Base-by-base conservation (phyloP, 1,140 invertebrate species). In the Piezodorus guildinii region DNA sequence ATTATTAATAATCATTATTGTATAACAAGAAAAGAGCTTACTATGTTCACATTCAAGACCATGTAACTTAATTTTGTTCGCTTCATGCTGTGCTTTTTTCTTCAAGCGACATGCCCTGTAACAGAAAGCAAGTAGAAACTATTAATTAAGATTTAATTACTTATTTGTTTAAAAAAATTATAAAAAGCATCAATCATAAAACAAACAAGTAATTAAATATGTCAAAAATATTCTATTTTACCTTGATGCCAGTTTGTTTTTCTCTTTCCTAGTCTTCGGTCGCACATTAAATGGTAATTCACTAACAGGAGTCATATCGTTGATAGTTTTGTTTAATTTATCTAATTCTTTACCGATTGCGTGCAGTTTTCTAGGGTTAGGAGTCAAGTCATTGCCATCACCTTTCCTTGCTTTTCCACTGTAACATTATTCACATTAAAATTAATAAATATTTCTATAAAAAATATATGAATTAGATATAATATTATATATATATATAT, bases 301-400 rank as follows among this genome's bases (percentile, higher is more conserved):
- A 70, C 88, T 91, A 4, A 94, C 90, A 16, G 94, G 92, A 39
- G 92, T 92, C 88, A 97, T 94, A 69, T 94, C 91, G 72, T 94
- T 96, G 66, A 97, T 97, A 49, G 90, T 84, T 71, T 85, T 83
- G 62, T 89, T 73, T n/a, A 97, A 79, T 75, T 93, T 92, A 70
- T 94, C 88, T 68, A 98, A 78, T 77, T 98, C 94, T 72, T 87
- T 85, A 16, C 94, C 94, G 73, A 98, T 96, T 56, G 80, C 82
- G 70, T 85, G 86, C 21, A 98, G 75, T 78, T 97, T 98, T 60
- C 85, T 81, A 19, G 94, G 91, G 79, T 96, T 96, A 10, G 95
- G 94, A 2, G 91, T 96, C 62, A 98, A 79, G 77, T 98, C 95
- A 75, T 98, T 98, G 21, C 96, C 96, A 78, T 98, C 94, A 16